Percentiles rank a stretch among this genome's conserved stretches.
These are phyloP conservation scores for Morbakka virulenta DNA, from an alignment of 30 jellyfish, hydroid and myxozoan genomes.

Conservation along the genomic window DNA sequence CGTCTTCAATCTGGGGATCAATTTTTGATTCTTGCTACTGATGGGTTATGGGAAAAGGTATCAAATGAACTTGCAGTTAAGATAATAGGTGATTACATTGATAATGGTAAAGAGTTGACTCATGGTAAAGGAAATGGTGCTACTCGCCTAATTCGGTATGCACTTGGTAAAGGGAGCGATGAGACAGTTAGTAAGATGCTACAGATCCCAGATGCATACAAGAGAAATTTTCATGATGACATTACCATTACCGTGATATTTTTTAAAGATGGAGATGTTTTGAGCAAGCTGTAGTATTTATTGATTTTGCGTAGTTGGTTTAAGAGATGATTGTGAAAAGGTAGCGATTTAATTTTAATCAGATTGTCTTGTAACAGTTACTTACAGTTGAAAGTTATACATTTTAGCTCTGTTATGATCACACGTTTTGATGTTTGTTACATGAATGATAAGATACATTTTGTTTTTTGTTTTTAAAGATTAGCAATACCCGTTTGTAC, in stretches of 20 bases:
- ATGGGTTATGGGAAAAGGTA: slow-evolving; percentile 92
- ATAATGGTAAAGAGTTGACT: slow-evolving; percentile 6
- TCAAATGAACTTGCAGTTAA: slow-evolving; percentile 84
- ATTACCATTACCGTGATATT: slow-evolving; percentile 85
- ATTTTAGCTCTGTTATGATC: too few relatives aligned
- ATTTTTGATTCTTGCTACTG: slow-evolving; percentile 82
- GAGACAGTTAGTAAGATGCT: slow-evolving; percentile 49
- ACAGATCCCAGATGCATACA: slow-evolving; percentile 51
- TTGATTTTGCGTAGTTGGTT: too few relatives aligned
- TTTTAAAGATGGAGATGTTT: slow-evolving; percentile 3
- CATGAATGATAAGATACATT: too few relatives aligned
- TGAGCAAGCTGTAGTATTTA: slow-evolving; percentile 43
- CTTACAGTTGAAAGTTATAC: too few relatives aligned
- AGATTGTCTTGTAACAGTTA: too few relatives aligned
- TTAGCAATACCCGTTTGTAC: too few relatives aligned
- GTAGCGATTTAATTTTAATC: too few relatives aligned
- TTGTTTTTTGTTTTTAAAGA: too few relatives aligned
- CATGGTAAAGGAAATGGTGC: slow-evolving; percentile 69
- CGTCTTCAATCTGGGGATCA: slow-evolving; percentile 55
- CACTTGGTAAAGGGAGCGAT: slow-evolving; percentile 65
- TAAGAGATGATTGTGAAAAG: too few relatives aligned
- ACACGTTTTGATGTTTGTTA: too few relatives aligned
- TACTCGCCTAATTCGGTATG: slow-evolving; percentile 70
- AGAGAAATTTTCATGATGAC: slow-evolving; percentile 91
- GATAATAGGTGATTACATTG: slow-evolving; percentile 65